Conservation (phyloP, 2,888 invertebrate species). For the Amphipyra berbera region DNA sequence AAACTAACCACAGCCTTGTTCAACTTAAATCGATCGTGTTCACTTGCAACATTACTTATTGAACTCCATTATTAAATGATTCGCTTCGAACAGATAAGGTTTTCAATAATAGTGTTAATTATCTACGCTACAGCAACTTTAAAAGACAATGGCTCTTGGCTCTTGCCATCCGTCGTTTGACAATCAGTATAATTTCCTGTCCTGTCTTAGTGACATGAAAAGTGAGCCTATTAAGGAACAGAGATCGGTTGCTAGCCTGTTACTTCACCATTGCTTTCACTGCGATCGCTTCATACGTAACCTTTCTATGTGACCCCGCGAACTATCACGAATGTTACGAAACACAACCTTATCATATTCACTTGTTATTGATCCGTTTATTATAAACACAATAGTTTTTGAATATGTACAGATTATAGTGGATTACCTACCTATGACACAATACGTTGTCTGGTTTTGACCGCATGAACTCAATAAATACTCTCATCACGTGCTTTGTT, state of each 20-base stretch:
- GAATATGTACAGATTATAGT: slow-evolving; percentile 9
- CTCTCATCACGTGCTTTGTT: slow-evolving; percentile 39
- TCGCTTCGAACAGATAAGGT: slow-evolving; percentile 14
- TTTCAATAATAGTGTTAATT: slow-evolving; percentile 39
- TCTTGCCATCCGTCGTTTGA: slow-evolving; percentile 36
- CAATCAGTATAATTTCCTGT: slow-evolving; percentile 56
- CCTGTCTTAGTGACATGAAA: slow-evolving; percentile 51
- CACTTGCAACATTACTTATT: slow-evolving; percentile 10
- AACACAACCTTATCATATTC: slow-evolving; percentile 52
- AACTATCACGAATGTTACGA: slow-evolving; percentile 74
- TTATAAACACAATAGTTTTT: slow-evolving; percentile 10
- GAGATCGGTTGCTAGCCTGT: slow-evolving; percentile 56
- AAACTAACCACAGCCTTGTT: neutral
- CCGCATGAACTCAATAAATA: slow-evolving; percentile 51
- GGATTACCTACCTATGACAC: slow-evolving; percentile 17
- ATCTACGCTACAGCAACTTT: slow-evolving; percentile 43
- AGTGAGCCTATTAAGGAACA: slow-evolving; percentile 63
- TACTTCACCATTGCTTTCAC: slow-evolving; percentile 75
- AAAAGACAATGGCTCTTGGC: slow-evolving; percentile 49
- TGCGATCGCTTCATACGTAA: slow-evolving; percentile 67
- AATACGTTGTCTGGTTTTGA: slow-evolving; percentile 35
- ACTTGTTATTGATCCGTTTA: slow-evolving; percentile 46
- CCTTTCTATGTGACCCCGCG: slow-evolving; percentile 80
- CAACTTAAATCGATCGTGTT: neutral
- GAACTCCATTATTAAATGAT: slow-evolving; percentile 33